These are phyloP conservation scores for Aphrophora alni DNA, from an alignment of 2,888 invertebrate genomes.

Conservation along the genomic window DNA sequence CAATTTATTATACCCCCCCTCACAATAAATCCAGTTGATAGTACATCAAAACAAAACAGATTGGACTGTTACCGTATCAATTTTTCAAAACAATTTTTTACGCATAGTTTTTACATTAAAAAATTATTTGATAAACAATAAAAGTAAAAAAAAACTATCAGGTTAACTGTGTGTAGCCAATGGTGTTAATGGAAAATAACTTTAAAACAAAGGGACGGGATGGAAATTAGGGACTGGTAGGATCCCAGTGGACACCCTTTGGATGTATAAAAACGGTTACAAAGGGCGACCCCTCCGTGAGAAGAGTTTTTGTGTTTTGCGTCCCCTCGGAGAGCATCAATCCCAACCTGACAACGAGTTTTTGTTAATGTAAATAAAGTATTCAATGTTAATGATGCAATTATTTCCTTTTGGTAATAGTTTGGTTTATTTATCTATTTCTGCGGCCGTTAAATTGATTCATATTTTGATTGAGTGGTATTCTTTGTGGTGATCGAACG, in stretches of 20 bases:
- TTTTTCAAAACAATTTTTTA: constrained; percentile 9
- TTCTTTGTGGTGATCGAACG: too few species aligned
- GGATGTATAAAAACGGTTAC: not conserved
- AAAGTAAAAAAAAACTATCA: not conserved
- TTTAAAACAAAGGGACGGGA: not conserved
- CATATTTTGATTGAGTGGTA: too few species aligned
- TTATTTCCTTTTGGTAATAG: not conserved
- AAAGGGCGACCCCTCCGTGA: not conserved
- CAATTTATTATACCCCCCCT: not conserved
- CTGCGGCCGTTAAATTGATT: not conserved
- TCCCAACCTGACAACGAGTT: not conserved
- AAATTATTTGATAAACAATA: not conserved
- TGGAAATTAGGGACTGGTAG: not conserved
- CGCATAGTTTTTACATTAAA: not conserved
- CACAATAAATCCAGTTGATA: not conserved
- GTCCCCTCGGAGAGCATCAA: not conserved
- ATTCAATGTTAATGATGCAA: not conserved
- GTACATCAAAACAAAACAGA: not conserved
- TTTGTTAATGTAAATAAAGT: not conserved
- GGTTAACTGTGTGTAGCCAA: not conserved
- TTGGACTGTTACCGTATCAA: not conserved
- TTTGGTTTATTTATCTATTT: not conserved
- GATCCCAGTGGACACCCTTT: not conserved
- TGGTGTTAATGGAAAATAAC: not conserved
- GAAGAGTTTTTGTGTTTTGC: not conserved